Evolutionary conservation across 2,797 vertebrate genomes (phyloP).

Genomic region (Tolypeutes matacus): DNA sequence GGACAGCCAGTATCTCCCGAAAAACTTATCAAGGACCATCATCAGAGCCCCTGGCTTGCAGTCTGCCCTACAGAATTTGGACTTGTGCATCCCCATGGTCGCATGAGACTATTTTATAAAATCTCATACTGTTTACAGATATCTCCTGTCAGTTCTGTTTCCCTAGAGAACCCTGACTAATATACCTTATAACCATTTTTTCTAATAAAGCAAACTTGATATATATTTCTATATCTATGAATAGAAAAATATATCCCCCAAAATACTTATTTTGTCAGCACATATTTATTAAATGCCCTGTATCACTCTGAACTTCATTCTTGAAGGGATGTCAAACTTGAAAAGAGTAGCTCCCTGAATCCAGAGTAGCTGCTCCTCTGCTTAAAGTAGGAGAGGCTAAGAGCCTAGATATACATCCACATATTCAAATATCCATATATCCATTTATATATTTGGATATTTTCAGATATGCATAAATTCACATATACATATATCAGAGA

Average conservation of each 20-base stretch:
- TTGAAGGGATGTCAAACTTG: background rate
- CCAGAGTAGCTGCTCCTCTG: background rate
- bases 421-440: background rate
- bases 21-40: too few species aligned
- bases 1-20: too few species aligned
- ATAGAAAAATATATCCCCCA: background rate
- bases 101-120: too few species aligned
- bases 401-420: background rate
- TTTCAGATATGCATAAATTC: background rate
- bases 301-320: background rate
- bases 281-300: background rate
- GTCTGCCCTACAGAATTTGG: too few species aligned
- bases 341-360: background rate
- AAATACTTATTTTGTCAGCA: background rate
- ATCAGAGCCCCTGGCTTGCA: too few species aligned
- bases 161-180: too few species aligned
- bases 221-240: background rate
- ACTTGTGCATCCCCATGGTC: too few species aligned
- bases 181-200: background rate
- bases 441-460: background rate
- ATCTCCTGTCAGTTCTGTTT: too few species aligned
- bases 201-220: constrained; percentile 18
- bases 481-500: background rate
- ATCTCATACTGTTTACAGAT: too few species aligned
- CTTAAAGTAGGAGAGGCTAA: background rate